These are phyloP conservation scores for Microhierax caerulescens DNA, from an alignment of 2,797 vertebrate species.

Conservation along the genomic window DNA sequence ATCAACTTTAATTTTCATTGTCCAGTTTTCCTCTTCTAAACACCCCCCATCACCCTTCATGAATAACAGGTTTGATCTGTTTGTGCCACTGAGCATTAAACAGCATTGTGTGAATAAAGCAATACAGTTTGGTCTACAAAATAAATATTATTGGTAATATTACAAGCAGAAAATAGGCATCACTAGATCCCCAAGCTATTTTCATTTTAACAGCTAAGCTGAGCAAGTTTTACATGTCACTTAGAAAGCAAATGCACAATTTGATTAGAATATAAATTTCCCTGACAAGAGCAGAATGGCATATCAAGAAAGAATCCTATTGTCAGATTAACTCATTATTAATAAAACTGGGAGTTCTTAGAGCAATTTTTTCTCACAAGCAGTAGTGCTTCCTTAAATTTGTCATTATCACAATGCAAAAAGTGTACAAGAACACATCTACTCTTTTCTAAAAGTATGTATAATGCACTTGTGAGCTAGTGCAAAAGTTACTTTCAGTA, in stretches of 20 bases:
- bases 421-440: not conserved
- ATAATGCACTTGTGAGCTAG: not conserved
- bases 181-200: not conserved
- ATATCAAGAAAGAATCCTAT: not conserved
- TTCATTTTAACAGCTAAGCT: not conserved
- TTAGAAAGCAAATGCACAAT: not conserved
- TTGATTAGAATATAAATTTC: not conserved
- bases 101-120: not conserved
- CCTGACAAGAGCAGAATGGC: not conserved
- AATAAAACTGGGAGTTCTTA: accelerated
- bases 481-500: not conserved
- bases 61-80: not conserved
- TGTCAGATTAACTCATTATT: not conserved
- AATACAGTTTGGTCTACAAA: not conserved
- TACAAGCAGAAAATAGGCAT: not conserved
- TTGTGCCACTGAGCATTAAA: not conserved
- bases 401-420: not conserved
- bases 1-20: not conserved
- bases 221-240: not conserved
- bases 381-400: not conserved
- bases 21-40: not conserved
- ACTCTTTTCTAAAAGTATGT: not conserved
- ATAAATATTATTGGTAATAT: not conserved
- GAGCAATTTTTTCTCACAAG: not conserved
- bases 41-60: not conserved